Evolutionary conservation across 2,113 vertebrate genomes (phyloP).

Genomic region (Microcebus ravelobensis): DNA sequence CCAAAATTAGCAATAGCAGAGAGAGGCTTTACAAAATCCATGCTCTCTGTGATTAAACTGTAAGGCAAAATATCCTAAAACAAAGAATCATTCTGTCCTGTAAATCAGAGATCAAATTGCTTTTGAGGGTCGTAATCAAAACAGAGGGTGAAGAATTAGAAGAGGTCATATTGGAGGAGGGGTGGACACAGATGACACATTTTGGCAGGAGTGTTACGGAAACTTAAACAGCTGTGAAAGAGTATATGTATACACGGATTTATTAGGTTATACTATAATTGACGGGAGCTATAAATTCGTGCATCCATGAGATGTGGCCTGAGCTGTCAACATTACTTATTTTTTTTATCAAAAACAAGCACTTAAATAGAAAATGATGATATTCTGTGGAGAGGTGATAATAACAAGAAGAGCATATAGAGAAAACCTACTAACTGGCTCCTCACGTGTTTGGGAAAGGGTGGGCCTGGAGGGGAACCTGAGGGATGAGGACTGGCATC

Average conservation of each 20-base stretch:
- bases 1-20: not conserved
- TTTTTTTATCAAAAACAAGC: not conserved
- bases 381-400: not conserved
- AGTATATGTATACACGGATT: fast-evolving
- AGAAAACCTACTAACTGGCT: not conserved
- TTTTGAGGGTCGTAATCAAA: not conserved
- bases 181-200: not conserved
- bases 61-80: not conserved
- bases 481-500: not conserved
- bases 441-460: not conserved
- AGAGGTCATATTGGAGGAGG: too few species aligned
- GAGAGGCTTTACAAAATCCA: not conserved
- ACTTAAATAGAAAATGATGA: not conserved
- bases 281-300: not conserved
- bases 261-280: not conserved
- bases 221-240: not conserved
- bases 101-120: not conserved
- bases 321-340: not conserved
- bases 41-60: not conserved
- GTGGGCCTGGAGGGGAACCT: fast-evolving
- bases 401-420: not conserved
- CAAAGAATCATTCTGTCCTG: not conserved
- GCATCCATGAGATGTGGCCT: not conserved
- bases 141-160: not conserved
- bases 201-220: not conserved